A percentile compares a stretch with the other conserved stretches of the same genome.
phyloP scores from a whole-genome alignment of 2,113 vertebrate genomes.

The Pandion haliaetus region DNA sequence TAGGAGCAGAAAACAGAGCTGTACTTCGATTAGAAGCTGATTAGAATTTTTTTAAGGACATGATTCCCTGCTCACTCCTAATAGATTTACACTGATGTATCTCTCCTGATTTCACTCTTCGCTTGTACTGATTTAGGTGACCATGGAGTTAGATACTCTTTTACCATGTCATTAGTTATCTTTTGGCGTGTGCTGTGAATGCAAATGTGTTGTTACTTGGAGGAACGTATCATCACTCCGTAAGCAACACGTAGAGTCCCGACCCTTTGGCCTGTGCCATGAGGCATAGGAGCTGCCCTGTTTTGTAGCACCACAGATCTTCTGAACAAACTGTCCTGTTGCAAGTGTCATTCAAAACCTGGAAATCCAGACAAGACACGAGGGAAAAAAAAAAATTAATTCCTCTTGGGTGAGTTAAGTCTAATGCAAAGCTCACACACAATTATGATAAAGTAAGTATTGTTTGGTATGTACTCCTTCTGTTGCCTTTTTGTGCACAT shows the following conservation, averaged over 20 bases:
- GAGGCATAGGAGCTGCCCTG: neutral
- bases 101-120: neutral
- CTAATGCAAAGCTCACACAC: neutral
- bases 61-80: neutral
- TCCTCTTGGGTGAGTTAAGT: neutral
- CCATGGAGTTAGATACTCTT: neutral
- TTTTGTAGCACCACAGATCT: neutral
- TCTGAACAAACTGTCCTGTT: neutral
- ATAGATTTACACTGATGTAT: neutral
- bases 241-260: neutral
- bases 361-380: neutral
- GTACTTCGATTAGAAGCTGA: neutral
- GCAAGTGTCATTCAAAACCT: neutral
- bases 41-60: neutral
- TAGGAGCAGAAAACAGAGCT: neutral
- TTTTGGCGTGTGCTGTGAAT: neutral
- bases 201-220: neutral
- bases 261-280: neutral
- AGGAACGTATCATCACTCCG: neutral
- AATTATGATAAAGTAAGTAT: neutral
- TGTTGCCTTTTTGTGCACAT: neutral
- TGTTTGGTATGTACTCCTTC: neutral
- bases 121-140: neutral
- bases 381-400: neutral
- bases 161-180: neutral